phyloP scores from a whole-genome alignment of 2,888 invertebrate species.

The Eupithecia subfuscata region DNA sequence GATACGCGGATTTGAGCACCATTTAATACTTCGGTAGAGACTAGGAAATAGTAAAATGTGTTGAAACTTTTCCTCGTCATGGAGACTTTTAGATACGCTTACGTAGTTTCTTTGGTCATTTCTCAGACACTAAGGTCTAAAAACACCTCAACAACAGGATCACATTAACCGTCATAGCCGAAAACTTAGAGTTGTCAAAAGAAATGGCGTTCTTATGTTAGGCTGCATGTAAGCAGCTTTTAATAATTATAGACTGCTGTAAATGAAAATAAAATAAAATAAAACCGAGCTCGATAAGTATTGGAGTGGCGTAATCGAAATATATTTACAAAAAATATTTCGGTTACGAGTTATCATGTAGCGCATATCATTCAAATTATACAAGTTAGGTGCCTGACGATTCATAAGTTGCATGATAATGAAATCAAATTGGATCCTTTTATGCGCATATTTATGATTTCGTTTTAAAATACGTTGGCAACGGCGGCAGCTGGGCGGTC shows the following conservation, averaged over 20 bases:
- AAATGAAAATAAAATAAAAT: not conserved
- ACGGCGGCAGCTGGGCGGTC: constrained; percentile 41
- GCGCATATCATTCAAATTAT: constrained; percentile 51
- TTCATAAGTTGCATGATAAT: constrained; percentile 61
- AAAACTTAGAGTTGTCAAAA: not conserved
- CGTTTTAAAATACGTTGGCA: constrained; percentile 52
- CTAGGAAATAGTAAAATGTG: constrained; percentile 8
- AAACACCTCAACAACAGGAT: constrained; percentile 3
- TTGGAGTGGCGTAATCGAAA: not conserved
- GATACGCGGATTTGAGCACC: constrained; percentile 18
- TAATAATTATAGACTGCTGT: not conserved
- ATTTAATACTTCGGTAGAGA: constrained; percentile 18
- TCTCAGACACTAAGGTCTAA: not conserved
- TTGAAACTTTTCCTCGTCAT: not conserved
- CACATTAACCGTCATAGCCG: not conserved
- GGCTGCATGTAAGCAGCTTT: not conserved
- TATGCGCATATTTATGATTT: constrained; percentile 79
- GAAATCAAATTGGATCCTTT: constrained; percentile 73
- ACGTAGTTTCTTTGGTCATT: constrained; percentile 14
- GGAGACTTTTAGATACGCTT: constrained; percentile 19
- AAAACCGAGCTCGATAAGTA: not conserved
- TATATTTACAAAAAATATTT: not conserved
- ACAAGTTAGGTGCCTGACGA: constrained; percentile 49
- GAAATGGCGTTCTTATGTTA: not conserved
- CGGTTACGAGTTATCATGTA: not conserved